These are phyloP conservation scores for Prinia subflava DNA, from an alignment of 2,113 vertebrate genomes.

Conservation along the genomic window DNA sequence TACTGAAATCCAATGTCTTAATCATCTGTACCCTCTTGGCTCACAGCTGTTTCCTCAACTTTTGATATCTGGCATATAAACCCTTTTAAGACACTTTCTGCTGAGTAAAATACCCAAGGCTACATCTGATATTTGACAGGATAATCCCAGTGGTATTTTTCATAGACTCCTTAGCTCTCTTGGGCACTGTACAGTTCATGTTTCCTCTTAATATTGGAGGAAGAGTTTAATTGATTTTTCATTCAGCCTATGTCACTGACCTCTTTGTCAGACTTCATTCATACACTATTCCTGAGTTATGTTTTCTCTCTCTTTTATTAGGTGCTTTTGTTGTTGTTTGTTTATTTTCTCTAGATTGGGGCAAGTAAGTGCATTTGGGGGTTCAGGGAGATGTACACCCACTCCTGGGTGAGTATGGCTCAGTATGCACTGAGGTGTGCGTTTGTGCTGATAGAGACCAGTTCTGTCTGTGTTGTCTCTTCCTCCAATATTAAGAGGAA, in stretches of 20 bases:
- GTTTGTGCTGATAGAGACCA: not conserved
- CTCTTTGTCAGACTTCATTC: not conserved
- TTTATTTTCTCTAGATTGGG: not conserved
- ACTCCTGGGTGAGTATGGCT: not conserved
- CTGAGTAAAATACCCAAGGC: constrained; percentile 28
- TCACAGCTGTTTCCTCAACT: not conserved
- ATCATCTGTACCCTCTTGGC: not conserved
- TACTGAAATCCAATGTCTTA: constrained; percentile 19
- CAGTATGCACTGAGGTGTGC: rapidly evolving
- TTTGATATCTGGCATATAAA: constrained; percentile 2
- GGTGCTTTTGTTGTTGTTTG: not conserved
- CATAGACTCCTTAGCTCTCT: not conserved
- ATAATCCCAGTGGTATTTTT: constrained; percentile 30
- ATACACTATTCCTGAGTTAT: not conserved
- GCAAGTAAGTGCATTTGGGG: too few relatives aligned
- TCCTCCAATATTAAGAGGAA: too few relatives aligned
- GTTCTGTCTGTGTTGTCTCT: not conserved
- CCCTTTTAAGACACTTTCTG: not conserved
- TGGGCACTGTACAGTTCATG: not conserved
- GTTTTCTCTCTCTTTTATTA: not conserved
- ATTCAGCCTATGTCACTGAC: not conserved
- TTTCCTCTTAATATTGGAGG: not conserved
- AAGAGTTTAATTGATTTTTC: constrained; percentile 28
- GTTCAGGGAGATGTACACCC: not conserved
- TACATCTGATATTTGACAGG: constrained; percentile 41